These are phyloP conservation scores for Acleris emargana DNA, from an alignment of 2,888 invertebrate species.

Conservation along the genomic window DNA sequence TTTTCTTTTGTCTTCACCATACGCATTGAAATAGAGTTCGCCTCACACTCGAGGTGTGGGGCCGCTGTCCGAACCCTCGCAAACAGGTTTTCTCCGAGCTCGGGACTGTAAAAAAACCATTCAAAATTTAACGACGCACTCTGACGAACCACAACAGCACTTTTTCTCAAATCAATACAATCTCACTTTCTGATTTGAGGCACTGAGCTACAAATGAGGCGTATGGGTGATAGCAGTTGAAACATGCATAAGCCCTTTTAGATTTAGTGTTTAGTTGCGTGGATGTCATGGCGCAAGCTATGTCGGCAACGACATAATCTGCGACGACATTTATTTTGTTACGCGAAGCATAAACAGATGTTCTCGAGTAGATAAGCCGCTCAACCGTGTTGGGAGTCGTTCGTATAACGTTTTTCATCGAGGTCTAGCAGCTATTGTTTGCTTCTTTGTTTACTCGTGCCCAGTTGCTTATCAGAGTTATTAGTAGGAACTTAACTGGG, in stretches of 20 bases:
- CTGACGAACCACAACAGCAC: conserved; percentile 53
- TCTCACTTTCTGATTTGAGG: conserved; percentile 64
- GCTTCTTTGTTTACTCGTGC: neutral
- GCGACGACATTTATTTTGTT: conserved; percentile 67
- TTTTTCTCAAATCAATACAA: conserved; percentile 57
- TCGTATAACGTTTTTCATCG: conserved; percentile 47
- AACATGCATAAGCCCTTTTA: conserved; percentile 11
- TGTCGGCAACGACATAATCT: conserved; percentile 59
- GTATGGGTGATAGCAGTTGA: neutral
- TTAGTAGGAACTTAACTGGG: too few species aligned
- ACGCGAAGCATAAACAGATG: conserved; percentile 64
- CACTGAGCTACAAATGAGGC: conserved; percentile 3
- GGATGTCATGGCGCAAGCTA: conserved; percentile 54
- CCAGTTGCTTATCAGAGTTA: neutral
- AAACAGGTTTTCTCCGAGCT: conserved; percentile 64
- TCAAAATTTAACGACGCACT: conserved; percentile 67
- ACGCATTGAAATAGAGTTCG: conserved; percentile 22
- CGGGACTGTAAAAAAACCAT: conserved; percentile 64
- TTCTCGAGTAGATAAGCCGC: conserved; percentile 63
- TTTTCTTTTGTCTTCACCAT: conserved; percentile 27
- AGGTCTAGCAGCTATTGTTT: neutral
- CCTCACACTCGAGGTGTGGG: conserved; percentile 50
- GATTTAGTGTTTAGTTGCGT: conserved; percentile 13
- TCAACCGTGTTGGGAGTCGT: conserved; percentile 60
- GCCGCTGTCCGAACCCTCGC: conserved; percentile 47